Evolutionary conservation across 1,140 invertebrate genomes (phyloP), one percentile per base, ranked within the genome.

Genomic region (Leptonema lineaticorne): DNA sequence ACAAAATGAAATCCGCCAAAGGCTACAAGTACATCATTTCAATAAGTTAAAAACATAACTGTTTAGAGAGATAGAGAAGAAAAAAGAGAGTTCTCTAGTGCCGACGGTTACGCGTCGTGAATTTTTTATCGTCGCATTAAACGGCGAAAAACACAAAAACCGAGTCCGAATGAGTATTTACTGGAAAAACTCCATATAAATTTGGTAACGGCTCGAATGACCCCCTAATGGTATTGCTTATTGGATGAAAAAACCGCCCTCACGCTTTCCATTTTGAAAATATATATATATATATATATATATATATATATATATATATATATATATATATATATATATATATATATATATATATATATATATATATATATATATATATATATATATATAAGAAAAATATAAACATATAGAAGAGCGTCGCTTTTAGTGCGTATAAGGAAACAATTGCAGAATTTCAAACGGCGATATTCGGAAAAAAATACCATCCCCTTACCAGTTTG

Each of bases 1-100:
- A 27, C n/a, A n/a, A 33, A 41, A 64, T 48, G 58, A 20, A 48
- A 46, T 30, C 69, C 59, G 65, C 65, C 64, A 71, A 71, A 71
- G 50, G 68, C 65, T 65, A 68, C 69, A 68, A 71, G 66, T 68
- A 71, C 69, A 71, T 71, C 68, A 71, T 71, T 71, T 71, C 69
- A 71, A 71, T 71, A 71, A 71, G 69, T 71, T 71, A 67, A 71
- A n/a, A 71, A 71, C 66, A 71, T 71, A 71, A 71, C 69, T 46
- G 69, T 53, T 28, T 24, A 67, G 53, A 59, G 37, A 26, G 62
- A 11, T n/a, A n/a, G n/a, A n/a, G n/a, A n/a, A n/a, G n/a, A n/a
- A n/a, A n/a, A n/a, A n/a, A n/a, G n/a, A n/a, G n/a, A n/a, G n/a
- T n/a, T n/a, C n/a, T n/a, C 64, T 67, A 41, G 37, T 11, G 45